These are phyloP conservation scores for Microctenopoma stevenorrisi DNA, from an alignment of 2,797 vertebrate species.

Conservation along the genomic window DNA sequence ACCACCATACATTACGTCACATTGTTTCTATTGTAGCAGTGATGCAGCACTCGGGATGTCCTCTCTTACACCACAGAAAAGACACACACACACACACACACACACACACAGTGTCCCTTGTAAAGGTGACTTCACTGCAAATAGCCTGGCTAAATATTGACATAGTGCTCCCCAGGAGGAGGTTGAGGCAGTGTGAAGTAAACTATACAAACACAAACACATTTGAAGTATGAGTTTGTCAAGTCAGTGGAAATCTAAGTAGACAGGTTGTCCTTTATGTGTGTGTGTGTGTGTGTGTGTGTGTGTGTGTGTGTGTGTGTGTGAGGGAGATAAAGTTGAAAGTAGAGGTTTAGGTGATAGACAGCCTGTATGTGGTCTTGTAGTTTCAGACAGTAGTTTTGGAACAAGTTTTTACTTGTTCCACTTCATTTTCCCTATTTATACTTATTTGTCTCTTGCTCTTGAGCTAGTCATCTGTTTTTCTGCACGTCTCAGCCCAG, in stretches of 20 bases:
- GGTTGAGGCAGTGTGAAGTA: conserved; percentile 29
- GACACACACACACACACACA: background rate
- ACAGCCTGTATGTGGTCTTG: conserved; percentile 12
- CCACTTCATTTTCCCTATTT: background rate
- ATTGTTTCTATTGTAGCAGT: conserved; percentile 41
- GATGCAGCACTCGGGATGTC: conserved; percentile 59
- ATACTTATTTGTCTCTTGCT: conserved; percentile 11
- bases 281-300: conserved; percentile 14
- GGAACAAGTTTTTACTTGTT: background rate
- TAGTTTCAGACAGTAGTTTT: conserved; percentile 3
- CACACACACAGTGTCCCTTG: conserved; percentile 29
- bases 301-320: conserved; percentile 5
- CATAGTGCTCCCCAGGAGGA: conserved; percentile 46
- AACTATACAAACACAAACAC: conserved; percentile 12
- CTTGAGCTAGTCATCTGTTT: conserved; percentile 8
- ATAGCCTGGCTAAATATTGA: conserved; percentile 49
- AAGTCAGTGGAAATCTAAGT: conserved; percentile 28
- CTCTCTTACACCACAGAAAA: conserved; percentile 57
- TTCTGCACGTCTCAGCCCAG: conserved; percentile 8
- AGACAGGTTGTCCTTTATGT: background rate
- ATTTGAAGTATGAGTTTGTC: conserved; percentile 4
- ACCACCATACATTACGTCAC: conserved; percentile 23
- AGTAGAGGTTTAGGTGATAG: conserved; percentile 23
- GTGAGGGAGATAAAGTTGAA: conserved; percentile 9
- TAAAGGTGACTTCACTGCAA: conserved; percentile 67